Evolutionary conservation across 2,797 vertebrate genomes (phyloP).

Genomic region (Caiman crocodilus): DNA sequence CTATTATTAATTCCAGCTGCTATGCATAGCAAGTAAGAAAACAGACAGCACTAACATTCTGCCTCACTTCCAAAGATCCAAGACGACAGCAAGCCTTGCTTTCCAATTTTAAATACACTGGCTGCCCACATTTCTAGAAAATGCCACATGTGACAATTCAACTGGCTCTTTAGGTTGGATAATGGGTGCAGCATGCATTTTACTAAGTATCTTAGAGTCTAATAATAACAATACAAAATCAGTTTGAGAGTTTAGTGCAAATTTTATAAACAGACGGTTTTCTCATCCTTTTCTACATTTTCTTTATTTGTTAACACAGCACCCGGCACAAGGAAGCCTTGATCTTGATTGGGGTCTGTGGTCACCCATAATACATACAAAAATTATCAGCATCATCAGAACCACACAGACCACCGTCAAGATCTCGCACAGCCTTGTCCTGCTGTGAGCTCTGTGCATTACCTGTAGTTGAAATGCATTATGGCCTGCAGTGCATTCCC

Average conservation of each 20-base stretch:
- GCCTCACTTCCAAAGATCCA: background rate
- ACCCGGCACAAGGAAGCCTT: accelerated
- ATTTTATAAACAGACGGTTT: background rate
- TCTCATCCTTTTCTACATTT: background rate
- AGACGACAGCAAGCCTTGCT: background rate
- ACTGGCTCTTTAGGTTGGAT: background rate
- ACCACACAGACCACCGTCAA: accelerated
- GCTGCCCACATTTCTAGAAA: background rate
- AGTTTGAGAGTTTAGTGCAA: background rate
- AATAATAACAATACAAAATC: background rate
- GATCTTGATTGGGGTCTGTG: accelerated
- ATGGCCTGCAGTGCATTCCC: constrained; percentile 94
- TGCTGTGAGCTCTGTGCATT: background rate
- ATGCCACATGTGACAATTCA: background rate
- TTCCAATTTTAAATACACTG: background rate
- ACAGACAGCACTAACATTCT: background rate
- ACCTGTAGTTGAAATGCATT: constrained; percentile 99
- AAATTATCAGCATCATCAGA: background rate
- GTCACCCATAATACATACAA: background rate
- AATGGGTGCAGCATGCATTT: background rate
- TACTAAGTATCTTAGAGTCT: background rate
- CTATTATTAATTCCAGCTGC: background rate
- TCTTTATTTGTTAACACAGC: accelerated
- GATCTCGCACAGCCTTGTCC: background rate
- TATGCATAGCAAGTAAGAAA: background rate